Evolutionary conservation across 1,140 invertebrate genomes (phyloP).

Genomic region (Aleiodes sp.): DNA sequence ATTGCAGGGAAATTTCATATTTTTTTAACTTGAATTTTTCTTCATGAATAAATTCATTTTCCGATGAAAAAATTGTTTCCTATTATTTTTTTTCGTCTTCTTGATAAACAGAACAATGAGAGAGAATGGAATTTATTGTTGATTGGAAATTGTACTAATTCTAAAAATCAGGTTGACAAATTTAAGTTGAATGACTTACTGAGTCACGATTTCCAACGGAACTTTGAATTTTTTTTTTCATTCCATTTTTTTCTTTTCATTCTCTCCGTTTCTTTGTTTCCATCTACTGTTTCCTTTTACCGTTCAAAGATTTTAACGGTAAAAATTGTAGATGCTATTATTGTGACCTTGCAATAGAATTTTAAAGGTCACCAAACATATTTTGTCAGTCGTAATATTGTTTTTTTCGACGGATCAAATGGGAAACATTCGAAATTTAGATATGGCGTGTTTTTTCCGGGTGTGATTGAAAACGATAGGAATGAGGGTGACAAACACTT

Average conservation of each 20-base stretch:
- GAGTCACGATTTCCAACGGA: slow-evolving; percentile 32
- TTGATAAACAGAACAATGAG: too few species aligned
- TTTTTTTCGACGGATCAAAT: too few species aligned
- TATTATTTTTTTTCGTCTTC: neutral
- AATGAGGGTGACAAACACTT: too few species aligned
- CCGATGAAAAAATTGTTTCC: neutral
- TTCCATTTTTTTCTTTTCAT: neutral
- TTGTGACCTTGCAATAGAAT: neutral
- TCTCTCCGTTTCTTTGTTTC: neutral
- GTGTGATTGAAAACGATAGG: too few species aligned
- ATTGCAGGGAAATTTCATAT: neutral
- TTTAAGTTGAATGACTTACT: slow-evolving; percentile 24
- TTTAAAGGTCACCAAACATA: too few species aligned
- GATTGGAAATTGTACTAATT: neutral
- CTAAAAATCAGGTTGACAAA: neutral
- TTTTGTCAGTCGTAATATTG: too few species aligned
- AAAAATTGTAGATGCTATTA: neutral
- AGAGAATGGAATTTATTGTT: neutral
- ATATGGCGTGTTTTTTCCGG: too few species aligned
- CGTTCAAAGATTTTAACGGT: slow-evolving; percentile 24
- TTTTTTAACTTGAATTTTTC: neutral
- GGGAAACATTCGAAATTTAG: too few species aligned
- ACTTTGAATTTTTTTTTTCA: slow-evolving; percentile 14
- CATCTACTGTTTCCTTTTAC: slow-evolving; percentile 14
- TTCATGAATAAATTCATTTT: neutral